Evolutionary conservation across 2,888 invertebrate genomes (phyloP), one percentile per base, ranked within the genome.

Genomic region (Drosophila lutescens): DNA sequence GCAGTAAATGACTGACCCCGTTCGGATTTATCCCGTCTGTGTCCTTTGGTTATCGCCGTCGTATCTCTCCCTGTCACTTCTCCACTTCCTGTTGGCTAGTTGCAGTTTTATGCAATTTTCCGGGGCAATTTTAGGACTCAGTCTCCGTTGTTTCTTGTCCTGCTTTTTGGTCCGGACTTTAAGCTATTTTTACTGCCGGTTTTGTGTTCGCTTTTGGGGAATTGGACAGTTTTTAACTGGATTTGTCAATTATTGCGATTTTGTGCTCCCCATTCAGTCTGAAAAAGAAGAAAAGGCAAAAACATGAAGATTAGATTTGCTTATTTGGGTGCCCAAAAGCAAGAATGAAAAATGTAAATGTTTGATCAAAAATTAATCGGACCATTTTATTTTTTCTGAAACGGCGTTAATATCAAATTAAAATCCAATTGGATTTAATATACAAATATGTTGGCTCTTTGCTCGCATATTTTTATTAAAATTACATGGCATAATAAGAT

Each of bases 1-100:
- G 81, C 88, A 76, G 78, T 76, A 88, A 88, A 83, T 88, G 78
- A 80, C 76, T 88, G 82, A 88, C 82, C 86, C 84, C 88, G 88
- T 86, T 86, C 75, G 68, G 72, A 75, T 74, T 58, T 59, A 70
- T 69, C 76, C 82, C 34, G 53, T 17, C 69, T 62, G 67, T 59
- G 62, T 57, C 59, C 57, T 63, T 63, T 63, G 57, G 53, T 38
- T 40, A 43, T 58, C 49, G 47, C 55, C 70, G 67, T 76, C 54
- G 60, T 44, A 38, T 50, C 44, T 38, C 10, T 50, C 38, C 49
- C 17, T 74, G 43, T 49, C 46, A 34, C 3, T 38, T 47, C 51
- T 63, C 40, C 32, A 46, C 38, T 54, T 17, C 41, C 57, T 54
- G 15, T 36, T 58, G 44, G 32, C 41, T 49, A 54, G 58, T 49